A percentile compares a stretch with the other conserved stretches of the same genome.
phyloP scores from a whole-genome alignment of 2,797 vertebrate species.

The Neosilurus mollespiculum region DNA sequence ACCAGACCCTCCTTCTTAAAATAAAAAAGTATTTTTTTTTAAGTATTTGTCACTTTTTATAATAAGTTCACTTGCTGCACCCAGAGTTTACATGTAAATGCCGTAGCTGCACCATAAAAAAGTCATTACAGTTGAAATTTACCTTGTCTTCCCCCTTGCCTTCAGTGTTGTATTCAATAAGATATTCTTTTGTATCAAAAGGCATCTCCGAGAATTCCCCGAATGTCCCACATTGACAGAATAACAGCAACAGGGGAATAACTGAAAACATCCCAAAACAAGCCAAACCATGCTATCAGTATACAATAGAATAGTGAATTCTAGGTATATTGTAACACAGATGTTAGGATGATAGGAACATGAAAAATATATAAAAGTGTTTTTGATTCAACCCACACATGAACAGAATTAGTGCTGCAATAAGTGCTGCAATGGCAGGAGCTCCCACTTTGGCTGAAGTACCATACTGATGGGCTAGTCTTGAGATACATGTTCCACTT shows the following conservation, averaged over 20 bases:
- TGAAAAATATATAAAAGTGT: not conserved
- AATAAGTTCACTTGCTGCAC: not conserved
- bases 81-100: not conserved
- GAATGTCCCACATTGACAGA: slow-evolving; percentile 77
- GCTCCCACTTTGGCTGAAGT: slow-evolving; percentile 49
- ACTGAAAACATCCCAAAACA: slow-evolving; percentile 68
- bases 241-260: slow-evolving; percentile 81
- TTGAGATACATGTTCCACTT: slow-evolving; percentile 26
- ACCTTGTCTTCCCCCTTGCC: slow-evolving; percentile 86
- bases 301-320: not conserved
- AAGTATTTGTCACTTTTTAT: not conserved
- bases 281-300: not conserved
- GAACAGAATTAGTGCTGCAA: slow-evolving; percentile 62
- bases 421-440: slow-evolving; percentile 63
- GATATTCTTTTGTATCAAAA: slow-evolving; percentile 75
- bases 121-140: not conserved
- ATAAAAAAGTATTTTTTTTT: too few species aligned
- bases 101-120: not conserved
- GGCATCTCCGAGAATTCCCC: slow-evolving; percentile 76
- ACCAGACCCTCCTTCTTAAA: not conserved
- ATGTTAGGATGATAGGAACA: not conserved
- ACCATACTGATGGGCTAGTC: rapidly evolving
- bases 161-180: slow-evolving; percentile 87
- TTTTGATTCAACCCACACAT: slow-evolving; percentile 64
- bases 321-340: not conserved